Base-by-base conservation (phyloP, 2,797 vertebrate genomes). In the Ficedula albicollis region DNA sequence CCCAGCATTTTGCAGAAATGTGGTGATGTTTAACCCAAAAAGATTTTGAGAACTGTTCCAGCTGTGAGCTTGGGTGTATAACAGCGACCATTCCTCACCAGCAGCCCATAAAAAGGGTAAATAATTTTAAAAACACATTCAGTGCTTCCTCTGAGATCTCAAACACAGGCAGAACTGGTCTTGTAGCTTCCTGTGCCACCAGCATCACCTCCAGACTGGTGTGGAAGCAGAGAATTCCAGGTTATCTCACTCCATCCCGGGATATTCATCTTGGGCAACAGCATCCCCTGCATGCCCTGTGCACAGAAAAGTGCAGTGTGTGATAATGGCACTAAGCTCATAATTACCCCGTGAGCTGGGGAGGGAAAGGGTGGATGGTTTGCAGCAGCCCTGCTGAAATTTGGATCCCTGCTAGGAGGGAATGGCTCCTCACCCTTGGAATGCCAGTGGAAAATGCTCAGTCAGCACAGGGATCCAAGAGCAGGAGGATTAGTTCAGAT, bases 301-400 rank as follows among this genome's bases (percentile, higher is more conserved):
- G 41, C 66, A 81, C 48, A 89, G 84, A 29, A 4, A 89, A 84
- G 39, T 9, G 16, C 18, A 56, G 26, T 9, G 68, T 29, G 48
- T 48, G 85, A 69, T 84, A 69, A 79, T 75, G 85, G 80, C 44
- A 26, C 67, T 97, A 90, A 97, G 94, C 93, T 91, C 15, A 79
- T 95, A 96, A 95, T 95, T 69, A 90, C 66, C 46, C 1, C 8
- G 23, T 4, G 38, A 49, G 66, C 3, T 58, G 89, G 75, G n/a
- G 46, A 89, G 88, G 81, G 91, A 48, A 85, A 68, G 94, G 94
- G 54, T 90, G 87, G 38, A 87, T 36, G 83, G 73, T 93, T 95
- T 94, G 86, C 76, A 91, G 82, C 70, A 95, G 93, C 84, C 54
- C 36, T 23, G 4, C 18, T 66, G 85, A 81, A 84, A 90, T 91